Base-by-base conservation (phyloP, 2,797 vertebrate species). In the Aulostomus chinensis region DNA sequence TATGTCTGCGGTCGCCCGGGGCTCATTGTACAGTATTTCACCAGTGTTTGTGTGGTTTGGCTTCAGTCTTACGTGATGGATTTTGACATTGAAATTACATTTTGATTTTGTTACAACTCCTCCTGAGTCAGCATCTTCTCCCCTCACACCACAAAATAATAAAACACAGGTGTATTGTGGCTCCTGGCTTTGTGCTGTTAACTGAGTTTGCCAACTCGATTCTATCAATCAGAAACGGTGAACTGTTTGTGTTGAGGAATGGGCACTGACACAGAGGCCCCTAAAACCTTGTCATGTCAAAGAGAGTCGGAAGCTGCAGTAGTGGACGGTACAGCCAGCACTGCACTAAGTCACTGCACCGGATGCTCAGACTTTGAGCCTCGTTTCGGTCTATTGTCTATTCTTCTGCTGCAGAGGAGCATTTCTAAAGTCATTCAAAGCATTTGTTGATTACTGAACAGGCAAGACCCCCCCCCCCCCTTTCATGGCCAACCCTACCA, bases 381-480 rank as follows among this genome's bases (percentile, higher is more conserved):
- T n/a, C n/a, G n/a, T n/a, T n/a, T n/a, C n/a, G n/a, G n/a, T n/a
- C n/a, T n/a, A n/a, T n/a, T n/a, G n/a, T n/a, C n/a, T n/a, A n/a
- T n/a, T n/a, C n/a, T n/a, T n/a, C n/a, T n/a, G n/a, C n/a, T n/a
- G n/a, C n/a, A n/a, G n/a, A n/a, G n/a, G n/a, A n/a, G n/a, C n/a
- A n/a, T n/a, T n/a, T n/a, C n/a, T n/a, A n/a, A n/a, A n/a, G 11
- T 32, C 39, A 55, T 39, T 66, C 25, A 38, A 41, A 50, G 26
- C 15, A 24, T n/a, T 31, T 30, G 29, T 13, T 30, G 29, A 30
- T 55, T 47, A 47, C 3, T 43, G 28, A n/a, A n/a, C n/a, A n/a
- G n/a, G n/a, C n/a, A n/a, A n/a, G n/a, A n/a, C n/a, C n/a, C n/a
- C n/a, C n/a, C n/a, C n/a, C n/a, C n/a, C n/a, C n/a, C n/a, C n/a